Base-by-base conservation (phyloP, 2,113 vertebrate species). In the Deroptyus accipitrinus region DNA sequence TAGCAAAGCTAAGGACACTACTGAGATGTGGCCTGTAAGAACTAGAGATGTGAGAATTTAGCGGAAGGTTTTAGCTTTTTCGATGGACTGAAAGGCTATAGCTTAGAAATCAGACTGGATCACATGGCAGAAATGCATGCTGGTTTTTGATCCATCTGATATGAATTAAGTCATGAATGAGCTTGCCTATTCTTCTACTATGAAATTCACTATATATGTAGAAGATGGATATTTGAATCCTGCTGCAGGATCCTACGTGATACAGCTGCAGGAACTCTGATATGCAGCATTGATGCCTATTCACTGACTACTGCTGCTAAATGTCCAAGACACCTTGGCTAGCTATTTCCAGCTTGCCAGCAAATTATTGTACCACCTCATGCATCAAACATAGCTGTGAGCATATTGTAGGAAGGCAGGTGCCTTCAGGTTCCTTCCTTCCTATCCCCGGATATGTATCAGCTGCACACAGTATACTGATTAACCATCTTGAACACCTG, bases 381-480 rank as follows among this genome's bases (percentile, higher is more conserved):
- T 78, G 54, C 28, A 87, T 11, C 18, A 85, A 87, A 57, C 25
- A n/a, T 27, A 51, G 23, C 24, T 81, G 41, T 52, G 67, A 94
- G 10, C 41, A 48, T 6, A 11, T 7, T 84, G 52, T 14, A 92
- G 67, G 66, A 66, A 82, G 83, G 23, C 93, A 95, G 81, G 62
- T 93, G 86, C 64, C 84, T 95, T 64, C 52, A 84, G 85, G 72
- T 79, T 92, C 51, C 66, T 84, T 85, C 52, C 76, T 97, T 97
- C 96, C 96, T 96, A 73, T 24, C 55, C 46, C 70, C 3, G 12
- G 91, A 75, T 95, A 57, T 74, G 10, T 51, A 92, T 95, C 92
- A 94, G 23, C 54, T 94, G 63, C 4, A 20, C 10, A 27, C 0
- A 2, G 30, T 30, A 33, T 55, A 55, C 52, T 62, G 49, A 79